Evolutionary conservation across 2,888 invertebrate genomes (phyloP).

Genomic region (Hermodice carunculata): DNA sequence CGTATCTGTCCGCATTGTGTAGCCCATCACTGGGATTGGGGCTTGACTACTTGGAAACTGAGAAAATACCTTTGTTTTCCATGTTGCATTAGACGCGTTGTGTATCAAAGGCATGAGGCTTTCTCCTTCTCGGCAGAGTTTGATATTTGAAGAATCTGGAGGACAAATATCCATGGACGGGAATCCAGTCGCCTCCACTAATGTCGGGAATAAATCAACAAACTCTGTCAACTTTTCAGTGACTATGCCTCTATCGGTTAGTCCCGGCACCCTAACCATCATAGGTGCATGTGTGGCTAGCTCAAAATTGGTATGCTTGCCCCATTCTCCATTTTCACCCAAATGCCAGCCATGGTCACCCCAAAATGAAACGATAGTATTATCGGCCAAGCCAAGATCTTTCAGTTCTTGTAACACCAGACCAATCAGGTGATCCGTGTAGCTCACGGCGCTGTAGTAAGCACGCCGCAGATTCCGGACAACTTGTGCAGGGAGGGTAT

Average conservation of each 20-base stretch:
- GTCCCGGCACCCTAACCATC: conserved; percentile 24
- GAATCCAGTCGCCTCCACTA: conserved; percentile 28
- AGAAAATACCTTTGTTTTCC: conserved; percentile 44
- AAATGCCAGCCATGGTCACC: conserved; percentile 54
- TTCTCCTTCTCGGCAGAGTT: conserved; percentile 45
- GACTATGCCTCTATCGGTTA: conserved; percentile 4
- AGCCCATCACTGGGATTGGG: conserved; percentile 49
- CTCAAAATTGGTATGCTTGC: conserved; percentile 32
- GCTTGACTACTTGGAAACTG: conserved; percentile 40
- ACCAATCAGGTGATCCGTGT: conserved; percentile 44
- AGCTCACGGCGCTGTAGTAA: conserved; percentile 45
- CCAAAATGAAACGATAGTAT: conserved; percentile 47
- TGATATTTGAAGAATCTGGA: conserved; percentile 15
- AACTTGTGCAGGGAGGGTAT: conserved; percentile 7
- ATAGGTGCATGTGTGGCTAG: conserved; percentile 25
- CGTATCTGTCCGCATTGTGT: conserved; percentile 42
- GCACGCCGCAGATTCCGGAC: conserved; percentile 39
- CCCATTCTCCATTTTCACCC: conserved; percentile 36
- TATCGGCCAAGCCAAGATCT: conserved; percentile 34
- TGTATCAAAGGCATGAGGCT: conserved; percentile 44
- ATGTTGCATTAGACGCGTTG: conserved; percentile 12
- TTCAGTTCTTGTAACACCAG: conserved; percentile 35
- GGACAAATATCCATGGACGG: conserved; percentile 11
- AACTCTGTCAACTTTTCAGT: conserved; percentile 16
- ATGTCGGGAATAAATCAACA: conserved; percentile 31